phyloP scores from a whole-genome alignment of 1,140 invertebrate genomes.

The Yoshiicerus persimilis region DNA sequence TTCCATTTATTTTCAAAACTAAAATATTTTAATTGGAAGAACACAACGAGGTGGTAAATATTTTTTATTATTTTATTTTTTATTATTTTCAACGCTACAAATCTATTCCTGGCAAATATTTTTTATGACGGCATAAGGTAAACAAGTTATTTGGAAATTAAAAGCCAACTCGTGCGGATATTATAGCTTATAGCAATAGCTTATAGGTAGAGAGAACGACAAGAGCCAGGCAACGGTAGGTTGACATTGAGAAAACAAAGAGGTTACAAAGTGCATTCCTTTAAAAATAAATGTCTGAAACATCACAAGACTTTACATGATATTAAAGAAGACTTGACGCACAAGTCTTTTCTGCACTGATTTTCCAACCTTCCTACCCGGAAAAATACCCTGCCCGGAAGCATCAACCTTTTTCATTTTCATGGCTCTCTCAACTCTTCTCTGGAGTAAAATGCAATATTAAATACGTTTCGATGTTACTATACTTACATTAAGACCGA shows the following conservation, averaged over 20 bases:
- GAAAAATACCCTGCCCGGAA: not conserved
- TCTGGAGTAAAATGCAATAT: not conserved
- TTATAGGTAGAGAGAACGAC: no score
- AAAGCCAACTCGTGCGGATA: no score
- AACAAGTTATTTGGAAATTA: no score
- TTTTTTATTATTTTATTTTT: no score
- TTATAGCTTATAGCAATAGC: no score
- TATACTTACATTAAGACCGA: not conserved
- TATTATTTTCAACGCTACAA: no score
- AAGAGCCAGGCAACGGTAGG: not conserved
- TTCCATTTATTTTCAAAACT: no score
- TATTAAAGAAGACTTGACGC: not conserved
- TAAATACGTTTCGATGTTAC: not conserved
- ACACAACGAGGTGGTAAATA: no score
- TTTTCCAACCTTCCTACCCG: not conserved
- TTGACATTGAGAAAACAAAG: not conserved
- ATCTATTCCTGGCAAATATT: no score
- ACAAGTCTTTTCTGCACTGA: not conserved
- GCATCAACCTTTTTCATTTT: not conserved
- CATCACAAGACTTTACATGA: not conserved
- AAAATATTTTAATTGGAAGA: no score
- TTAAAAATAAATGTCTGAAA: not conserved
- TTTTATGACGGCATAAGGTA: no score
- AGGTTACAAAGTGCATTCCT: not conserved
- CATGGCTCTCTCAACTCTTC: not conserved